phyloP scores from a whole-genome alignment of 2,113 vertebrate genomes.

The Stictonetta naevosa region DNA sequence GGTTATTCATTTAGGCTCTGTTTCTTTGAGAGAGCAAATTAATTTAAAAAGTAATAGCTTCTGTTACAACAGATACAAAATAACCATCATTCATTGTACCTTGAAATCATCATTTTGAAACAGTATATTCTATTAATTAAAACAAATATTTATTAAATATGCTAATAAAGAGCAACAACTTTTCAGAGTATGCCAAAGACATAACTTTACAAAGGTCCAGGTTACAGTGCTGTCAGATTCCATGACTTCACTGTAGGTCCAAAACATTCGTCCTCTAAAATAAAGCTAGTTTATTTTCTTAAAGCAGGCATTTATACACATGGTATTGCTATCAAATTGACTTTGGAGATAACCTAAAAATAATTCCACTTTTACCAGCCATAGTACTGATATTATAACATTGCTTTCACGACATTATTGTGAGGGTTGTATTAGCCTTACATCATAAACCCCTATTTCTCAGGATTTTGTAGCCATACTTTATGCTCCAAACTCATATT shows the following conservation, averaged over 20 bases:
- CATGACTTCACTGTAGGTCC: neutral
- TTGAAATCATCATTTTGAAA: neutral
- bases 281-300: constrained; percentile 30
- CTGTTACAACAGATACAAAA: neutral
- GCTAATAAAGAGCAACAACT: neutral
- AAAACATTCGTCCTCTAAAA: neutral
- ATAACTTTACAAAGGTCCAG: neutral
- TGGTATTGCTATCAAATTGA: neutral
- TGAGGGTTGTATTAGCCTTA: neutral
- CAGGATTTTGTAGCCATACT: neutral
- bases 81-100: neutral
- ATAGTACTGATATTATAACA: neutral
- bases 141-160: neutral
- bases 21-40: neutral
- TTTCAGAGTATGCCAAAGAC: neutral
- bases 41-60: neutral
- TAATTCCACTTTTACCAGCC: neutral
- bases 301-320: neutral
- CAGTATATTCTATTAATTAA: neutral
- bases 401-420: neutral
- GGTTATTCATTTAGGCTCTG: neutral
- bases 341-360: constrained; percentile 32
- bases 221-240: neutral
- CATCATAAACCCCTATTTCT: constrained; percentile 1
- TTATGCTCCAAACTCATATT: constrained; percentile 1